Evolutionary conservation across 2,113 vertebrate species (phyloP), one percentile per base, ranked within the genome.

Genomic region (Capricornis sumatraensis): DNA sequence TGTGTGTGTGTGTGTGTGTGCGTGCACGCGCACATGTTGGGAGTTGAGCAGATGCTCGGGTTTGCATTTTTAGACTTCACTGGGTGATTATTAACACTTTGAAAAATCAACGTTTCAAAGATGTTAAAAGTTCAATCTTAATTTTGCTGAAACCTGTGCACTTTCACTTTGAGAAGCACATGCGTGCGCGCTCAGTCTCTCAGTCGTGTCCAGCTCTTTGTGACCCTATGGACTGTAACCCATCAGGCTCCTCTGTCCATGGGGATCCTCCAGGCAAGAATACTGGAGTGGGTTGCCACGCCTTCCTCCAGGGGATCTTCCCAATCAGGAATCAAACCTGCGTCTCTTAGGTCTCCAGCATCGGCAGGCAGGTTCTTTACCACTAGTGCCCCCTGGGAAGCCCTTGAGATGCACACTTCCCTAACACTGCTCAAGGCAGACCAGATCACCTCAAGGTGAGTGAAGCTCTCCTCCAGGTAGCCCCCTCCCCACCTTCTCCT

Each of bases 21-120:
- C 0, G 4, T 17, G 30, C 17, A 3, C 2, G 2, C 4, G 12
- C 1, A 0, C 47, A 15, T 78, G 53, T 30, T 21, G 4, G 12
- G 10, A 87, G 27, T 14, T 43, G 28, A 55, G 60, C 2, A 50
- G 16, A 43, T 2, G 2, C 60, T 57, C 11, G 15, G 53, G 2
- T 21, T 28, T 64, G 76, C n/a, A 15, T 21, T 47, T 50, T 43
- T 52, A 82, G 36, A 58, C 27, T 50, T 71, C 16, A 43, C 45
- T 76, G 33, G 16, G 62, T 64, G 27, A 40, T 50, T 82, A 28
- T 30, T 36, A 33, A 13, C 27, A 43, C 67, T n/a, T 21, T 50
- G 27, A 94, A 86, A 76, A 81, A 52, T 4, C 21, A 58, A 6
- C 16, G 4, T 87, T 76, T 57, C 19, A 23, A 89, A 52, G 62